A percentile compares a stretch with the other conserved stretches of the same genome.
These are phyloP conservation scores for Pedionomus torquatus DNA, from an alignment of 2,113 vertebrate genomes.

Conservation along the genomic window DNA sequence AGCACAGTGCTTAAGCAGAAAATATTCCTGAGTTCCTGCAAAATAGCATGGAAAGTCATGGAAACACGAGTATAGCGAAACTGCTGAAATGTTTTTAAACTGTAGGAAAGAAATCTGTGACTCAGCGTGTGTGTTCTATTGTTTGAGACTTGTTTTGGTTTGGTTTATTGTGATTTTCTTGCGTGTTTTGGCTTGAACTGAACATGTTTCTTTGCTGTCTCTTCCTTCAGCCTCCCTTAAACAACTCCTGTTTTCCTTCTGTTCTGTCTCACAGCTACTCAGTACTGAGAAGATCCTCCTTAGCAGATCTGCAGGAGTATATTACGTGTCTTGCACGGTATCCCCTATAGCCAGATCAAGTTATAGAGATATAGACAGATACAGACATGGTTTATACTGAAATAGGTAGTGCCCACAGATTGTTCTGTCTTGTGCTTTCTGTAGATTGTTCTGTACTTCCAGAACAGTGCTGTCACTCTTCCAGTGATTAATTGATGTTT, in stretches of 20 bases:
- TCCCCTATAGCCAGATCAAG: not conserved
- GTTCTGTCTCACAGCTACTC: not conserved
- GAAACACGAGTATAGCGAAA: too few relatives aligned
- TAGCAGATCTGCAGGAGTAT: not conserved
- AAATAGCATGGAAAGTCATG: not conserved
- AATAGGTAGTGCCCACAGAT: not conserved
- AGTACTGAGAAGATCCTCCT: not conserved
- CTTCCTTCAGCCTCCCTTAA: not conserved
- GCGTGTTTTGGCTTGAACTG: conserved; percentile 23
- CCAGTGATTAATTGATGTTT: not conserved
- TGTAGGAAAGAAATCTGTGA: not conserved
- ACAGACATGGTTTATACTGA: not conserved
- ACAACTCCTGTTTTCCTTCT: not conserved
- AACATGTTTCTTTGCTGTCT: not conserved
- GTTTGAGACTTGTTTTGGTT: not conserved
- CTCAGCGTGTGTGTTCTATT: not conserved
- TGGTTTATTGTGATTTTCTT: not conserved
- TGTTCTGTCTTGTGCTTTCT: not conserved
- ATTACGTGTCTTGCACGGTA: not conserved
- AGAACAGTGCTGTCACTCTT: not conserved
- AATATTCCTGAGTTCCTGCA: not conserved
- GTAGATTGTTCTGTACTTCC: not conserved
- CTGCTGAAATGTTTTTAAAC: not conserved
- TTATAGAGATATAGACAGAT: not conserved
- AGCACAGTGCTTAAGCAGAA: not conserved